A percentile compares a stretch with the other conserved stretches of the same genome.
Conservation (phyloP, 2,888 invertebrate species). For the Acanthopleura granulata region DNA sequence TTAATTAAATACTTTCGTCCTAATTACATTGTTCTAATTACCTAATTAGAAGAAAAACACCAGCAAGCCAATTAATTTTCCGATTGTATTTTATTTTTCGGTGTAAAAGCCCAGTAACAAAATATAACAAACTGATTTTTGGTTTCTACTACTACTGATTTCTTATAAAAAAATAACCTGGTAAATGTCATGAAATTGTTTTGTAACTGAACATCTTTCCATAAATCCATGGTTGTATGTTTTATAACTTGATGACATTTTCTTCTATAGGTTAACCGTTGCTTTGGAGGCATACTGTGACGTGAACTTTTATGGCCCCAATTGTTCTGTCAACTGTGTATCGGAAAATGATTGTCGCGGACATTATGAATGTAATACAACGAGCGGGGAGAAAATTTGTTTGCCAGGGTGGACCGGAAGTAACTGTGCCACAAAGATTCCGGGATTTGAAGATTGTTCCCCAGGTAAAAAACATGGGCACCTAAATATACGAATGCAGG, state of each 20-base stretch:
- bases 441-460: neutral
- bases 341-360: conserved; percentile 38
- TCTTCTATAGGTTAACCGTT: conserved; percentile 32
- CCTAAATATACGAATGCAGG: too few species aligned
- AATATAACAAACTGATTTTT: too few species aligned
- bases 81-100: too few species aligned
- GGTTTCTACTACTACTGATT: too few species aligned
- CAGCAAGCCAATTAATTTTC: too few species aligned
- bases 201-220: neutral
- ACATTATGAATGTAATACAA: conserved; percentile 39
- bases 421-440: conserved; percentile 28
- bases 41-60: too few species aligned
- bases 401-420: conserved; percentile 37
- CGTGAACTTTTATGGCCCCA: conserved; percentile 37
- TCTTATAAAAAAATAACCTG: too few species aligned
- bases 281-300: conserved; percentile 36
- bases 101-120: too few species aligned
- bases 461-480: neutral
- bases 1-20: too few species aligned
- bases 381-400: conserved; percentile 36
- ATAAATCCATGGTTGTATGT: conserved; percentile 9
- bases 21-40: too few species aligned
- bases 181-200: too few species aligned
- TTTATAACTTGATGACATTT: neutral
- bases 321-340: conserved; percentile 44